Evolutionary conservation across 53 echinoderm and acorn worm genomes (phyloP), one percentile per base, ranked within the genome.

Genomic region (Stichopus horrens): DNA sequence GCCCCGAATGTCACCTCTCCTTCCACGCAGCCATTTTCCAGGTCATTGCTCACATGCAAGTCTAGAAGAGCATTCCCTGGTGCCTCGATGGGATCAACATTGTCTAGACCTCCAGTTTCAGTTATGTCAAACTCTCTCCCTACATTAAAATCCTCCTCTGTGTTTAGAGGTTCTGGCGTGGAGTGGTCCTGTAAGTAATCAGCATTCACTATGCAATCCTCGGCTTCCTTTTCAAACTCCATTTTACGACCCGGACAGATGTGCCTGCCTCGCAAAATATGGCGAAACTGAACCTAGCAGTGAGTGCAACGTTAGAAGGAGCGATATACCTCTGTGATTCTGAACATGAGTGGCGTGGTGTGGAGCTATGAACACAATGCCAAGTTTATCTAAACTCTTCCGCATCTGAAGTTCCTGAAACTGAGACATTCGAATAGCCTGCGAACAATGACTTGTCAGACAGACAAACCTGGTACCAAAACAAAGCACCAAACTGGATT

Each of bases 41-140:
- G 21, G 19, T 57, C 80, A 57, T 20, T 4, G 16, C 8, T 16
- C 19, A 80, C 55, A 20, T 80, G 54, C n/a, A 80, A 56, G 9
- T 80, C 80, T 57, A 80, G 80, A 16, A 80, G 20, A 52, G 80
- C 80, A 80, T 80, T 80, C 3, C 55, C 80, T 8, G 21, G 55
- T 7, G 56, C 18, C 21, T 55, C 56, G 1, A 11, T 9, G 22
- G 75, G 51, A 14, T 80, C 80, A 71, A 7, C 14, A 16, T 20
- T 18, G 71, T 18, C 71, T 7, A 71, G 71, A 6, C 0, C 19
- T 6, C 71, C 71, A 16, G 71, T 71, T 18, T 71, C n/a, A n/a
- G 71, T n/a, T 7, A 20, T 71, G 19, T 16, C 14, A n/a, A 20
- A 37, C 37, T 37, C 37, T 37, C 37, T 37, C 37, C 37, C 37